These are phyloP conservation scores for Antennarius striatus DNA, from an alignment of 2,113 vertebrate species.

Conservation along the genomic window DNA sequence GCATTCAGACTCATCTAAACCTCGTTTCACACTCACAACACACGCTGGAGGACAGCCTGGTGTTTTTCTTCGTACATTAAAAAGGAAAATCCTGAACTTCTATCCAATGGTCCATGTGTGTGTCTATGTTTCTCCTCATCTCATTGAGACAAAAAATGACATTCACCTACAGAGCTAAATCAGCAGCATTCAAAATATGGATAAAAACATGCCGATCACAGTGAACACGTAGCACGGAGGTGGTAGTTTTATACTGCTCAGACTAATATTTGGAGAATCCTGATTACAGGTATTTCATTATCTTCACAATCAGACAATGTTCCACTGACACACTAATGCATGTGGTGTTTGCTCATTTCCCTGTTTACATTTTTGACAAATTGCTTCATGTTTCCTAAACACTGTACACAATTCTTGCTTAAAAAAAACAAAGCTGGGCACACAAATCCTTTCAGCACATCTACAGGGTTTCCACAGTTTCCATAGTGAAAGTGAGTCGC, in stretches of 20 bases:
- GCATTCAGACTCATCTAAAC: neutral
- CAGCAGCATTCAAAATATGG: neutral
- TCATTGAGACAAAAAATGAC: neutral
- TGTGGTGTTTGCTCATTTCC: neutral
- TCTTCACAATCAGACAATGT: neutral
- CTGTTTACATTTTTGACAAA: neutral
- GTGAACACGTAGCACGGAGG: neutral
- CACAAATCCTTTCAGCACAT: neutral
- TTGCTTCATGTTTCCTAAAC: neutral
- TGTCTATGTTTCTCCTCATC: neutral
- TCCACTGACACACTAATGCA: neutral
- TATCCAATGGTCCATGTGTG: too few relatives aligned
- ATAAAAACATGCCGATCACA: neutral
- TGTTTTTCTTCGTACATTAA: constrained; percentile 50
- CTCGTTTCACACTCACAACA: constrained; percentile 17
- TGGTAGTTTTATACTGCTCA: neutral
- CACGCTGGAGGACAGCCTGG: constrained; percentile 5
- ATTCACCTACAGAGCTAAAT: neutral
- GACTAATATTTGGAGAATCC: too few relatives aligned
- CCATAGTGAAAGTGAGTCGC: neutral
- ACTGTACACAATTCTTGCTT: neutral
- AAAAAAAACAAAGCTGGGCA: neutral
- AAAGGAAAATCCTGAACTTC: constrained; percentile 34
- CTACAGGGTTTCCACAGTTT: neutral
- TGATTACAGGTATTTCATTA: too few relatives aligned